Evolutionary conservation across 2,113 vertebrate species (phyloP).

Genomic region (Vanacampus margaritifer): DNA sequence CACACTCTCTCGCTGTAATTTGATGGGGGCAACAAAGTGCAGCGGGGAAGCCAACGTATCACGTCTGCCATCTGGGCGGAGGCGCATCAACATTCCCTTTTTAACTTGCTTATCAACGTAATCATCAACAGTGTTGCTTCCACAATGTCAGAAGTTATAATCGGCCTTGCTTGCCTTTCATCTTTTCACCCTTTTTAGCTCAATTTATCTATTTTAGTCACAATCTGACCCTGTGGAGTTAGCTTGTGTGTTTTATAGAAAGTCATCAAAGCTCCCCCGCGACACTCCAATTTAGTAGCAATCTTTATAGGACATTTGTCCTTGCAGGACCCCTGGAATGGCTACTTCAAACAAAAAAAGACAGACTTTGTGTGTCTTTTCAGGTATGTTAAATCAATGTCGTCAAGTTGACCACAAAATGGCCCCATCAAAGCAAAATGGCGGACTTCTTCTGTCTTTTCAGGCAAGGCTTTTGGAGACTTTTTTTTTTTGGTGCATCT

Average conservation of each 20-base stretch:
- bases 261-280: not conserved
- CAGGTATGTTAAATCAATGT: no score
- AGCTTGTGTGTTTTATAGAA: not conserved
- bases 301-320: not conserved
- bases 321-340: no score
- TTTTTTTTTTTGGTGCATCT: no score
- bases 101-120: not conserved
- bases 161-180: not conserved
- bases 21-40: conserved; percentile 15
- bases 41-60: conserved; percentile 31
- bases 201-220: not conserved
- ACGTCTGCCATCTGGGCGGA: conserved; percentile 57
- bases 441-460: no score
- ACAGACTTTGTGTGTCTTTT: no score
- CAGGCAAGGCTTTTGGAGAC: no score
- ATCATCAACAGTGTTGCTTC: not conserved
- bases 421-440: no score
- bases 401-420: no score
- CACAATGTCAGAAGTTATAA: conserved; percentile 1
- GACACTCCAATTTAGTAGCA: not conserved
- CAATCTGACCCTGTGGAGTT: not conserved
- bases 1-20: conserved; percentile 52
- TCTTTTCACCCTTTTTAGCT: conserved; percentile 1
- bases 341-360: no score
- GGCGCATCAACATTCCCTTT: conserved; percentile 14